Evolutionary conservation across 2,797 vertebrate species (phyloP).

Genomic region (Lepidocolaptes lacrymiger): DNA sequence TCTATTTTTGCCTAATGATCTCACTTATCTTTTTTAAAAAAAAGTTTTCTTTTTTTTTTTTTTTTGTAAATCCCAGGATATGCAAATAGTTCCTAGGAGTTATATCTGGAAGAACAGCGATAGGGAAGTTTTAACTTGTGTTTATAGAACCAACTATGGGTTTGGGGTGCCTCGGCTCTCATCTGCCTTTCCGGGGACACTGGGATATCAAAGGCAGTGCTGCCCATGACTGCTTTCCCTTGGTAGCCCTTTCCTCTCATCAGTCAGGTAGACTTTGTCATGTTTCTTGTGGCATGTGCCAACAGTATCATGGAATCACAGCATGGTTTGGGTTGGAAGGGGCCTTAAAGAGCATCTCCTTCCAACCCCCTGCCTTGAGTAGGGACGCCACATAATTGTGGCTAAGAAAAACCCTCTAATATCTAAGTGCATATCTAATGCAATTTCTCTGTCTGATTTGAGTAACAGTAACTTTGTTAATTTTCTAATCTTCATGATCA

Average conservation of each 20-base stretch:
- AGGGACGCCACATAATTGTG: not conserved
- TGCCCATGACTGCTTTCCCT: not conserved
- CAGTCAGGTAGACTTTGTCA: not conserved
- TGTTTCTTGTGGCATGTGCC: not conserved
- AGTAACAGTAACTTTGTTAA: not conserved
- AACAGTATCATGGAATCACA: not conserved
- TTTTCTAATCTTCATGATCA: not conserved
- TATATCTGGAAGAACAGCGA: not conserved
- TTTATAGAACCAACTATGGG: not conserved
- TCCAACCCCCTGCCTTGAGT: not conserved
- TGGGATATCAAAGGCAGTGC: not conserved
- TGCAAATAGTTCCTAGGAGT: not conserved
- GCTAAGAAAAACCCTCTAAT: not conserved
- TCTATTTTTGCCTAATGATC: slow-evolving; percentile 14
- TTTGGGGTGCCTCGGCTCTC: not conserved
- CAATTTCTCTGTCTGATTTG: not conserved
- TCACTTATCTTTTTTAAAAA: not conserved
- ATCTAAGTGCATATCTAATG: not conserved
- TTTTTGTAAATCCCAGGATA: not conserved
- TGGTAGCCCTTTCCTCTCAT: not conserved
- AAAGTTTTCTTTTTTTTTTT: too few species aligned
- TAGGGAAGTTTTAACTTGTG: not conserved
- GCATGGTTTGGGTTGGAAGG: not conserved
- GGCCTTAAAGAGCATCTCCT: not conserved
- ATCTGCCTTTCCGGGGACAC: not conserved